These are phyloP conservation scores for Esox niger DNA, from an alignment of 2,113 vertebrate genomes.

Conservation along the genomic window DNA sequence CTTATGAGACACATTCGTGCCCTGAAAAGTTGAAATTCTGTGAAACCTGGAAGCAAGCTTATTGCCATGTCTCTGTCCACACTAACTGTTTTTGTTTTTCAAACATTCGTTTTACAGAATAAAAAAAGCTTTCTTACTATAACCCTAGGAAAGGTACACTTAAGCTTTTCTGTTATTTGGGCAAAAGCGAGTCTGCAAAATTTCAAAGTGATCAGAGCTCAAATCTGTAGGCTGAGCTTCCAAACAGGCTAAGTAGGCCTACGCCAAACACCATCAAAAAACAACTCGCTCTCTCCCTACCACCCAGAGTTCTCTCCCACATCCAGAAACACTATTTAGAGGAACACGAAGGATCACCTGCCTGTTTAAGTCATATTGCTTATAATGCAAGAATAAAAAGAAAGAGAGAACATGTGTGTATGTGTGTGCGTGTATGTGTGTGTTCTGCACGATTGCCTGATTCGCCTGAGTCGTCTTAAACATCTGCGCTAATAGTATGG, in stretches of 20 bases:
- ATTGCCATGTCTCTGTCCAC: neutral
- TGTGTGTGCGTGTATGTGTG: no score
- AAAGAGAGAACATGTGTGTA: no score
- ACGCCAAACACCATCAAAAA: conserved; percentile 2
- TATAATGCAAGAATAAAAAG: neutral
- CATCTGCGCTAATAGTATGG: no score
- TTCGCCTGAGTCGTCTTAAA: neutral
- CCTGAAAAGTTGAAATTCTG: neutral
- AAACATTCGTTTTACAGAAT: neutral
- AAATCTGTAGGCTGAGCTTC: neutral
- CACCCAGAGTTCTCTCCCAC: no score
- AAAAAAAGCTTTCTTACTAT: neutral
- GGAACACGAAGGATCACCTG: neutral
- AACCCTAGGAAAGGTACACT: neutral
- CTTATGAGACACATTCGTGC: conserved; percentile 3
- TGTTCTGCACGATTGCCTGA: neutral
- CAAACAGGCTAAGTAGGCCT: neutral
- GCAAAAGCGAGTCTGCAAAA: neutral
- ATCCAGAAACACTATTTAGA: neutral
- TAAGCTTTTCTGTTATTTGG: neutral
- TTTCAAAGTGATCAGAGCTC: neutral
- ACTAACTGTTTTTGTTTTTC: neutral
- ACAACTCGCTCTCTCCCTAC: neutral
- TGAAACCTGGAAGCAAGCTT: neutral
- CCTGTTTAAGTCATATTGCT: neutral